phyloP scores from a whole-genome alignment of 2,113 vertebrate species.

The Percina caprodes region DNA sequence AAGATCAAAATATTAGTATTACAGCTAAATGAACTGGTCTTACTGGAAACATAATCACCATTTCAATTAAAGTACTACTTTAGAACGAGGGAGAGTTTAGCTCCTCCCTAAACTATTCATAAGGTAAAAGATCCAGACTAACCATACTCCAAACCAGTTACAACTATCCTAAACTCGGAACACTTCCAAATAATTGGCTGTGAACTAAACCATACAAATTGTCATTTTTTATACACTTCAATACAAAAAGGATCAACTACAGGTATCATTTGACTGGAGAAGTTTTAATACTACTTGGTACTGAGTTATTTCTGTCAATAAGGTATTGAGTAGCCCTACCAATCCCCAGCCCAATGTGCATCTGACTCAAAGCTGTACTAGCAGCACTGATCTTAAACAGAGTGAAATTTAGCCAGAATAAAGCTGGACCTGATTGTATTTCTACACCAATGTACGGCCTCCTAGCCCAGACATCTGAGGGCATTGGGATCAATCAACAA shows the following conservation, averaged over 20 bases:
- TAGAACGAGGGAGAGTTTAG: too few species aligned
- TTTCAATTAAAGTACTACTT: neutral
- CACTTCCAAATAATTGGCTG: too few species aligned
- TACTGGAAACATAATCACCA: neutral
- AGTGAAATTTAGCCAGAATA: neutral
- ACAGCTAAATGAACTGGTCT: neutral
- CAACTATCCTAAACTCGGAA: neutral
- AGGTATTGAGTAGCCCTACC: too few species aligned
- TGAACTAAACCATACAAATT: too few species aligned
- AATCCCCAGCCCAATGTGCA: too few species aligned
- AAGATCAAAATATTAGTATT: neutral
- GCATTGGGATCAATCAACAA: constrained; percentile 7
- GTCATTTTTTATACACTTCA: too few species aligned
- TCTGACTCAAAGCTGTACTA: neutral
- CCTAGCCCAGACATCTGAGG: neutral
- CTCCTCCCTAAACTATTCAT: neutral
- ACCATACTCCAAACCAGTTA: neutral
- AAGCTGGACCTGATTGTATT: neutral
- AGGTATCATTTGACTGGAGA: too few species aligned
- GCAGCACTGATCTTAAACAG: neutral
- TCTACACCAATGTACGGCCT: neutral
- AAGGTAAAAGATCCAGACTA: neutral
- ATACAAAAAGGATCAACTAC: too few species aligned
- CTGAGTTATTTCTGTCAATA: too few species aligned
- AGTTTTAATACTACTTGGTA: too few species aligned